Base-by-base conservation (phyloP, 2,888 invertebrate genomes). In the Seira musarum region DNA sequence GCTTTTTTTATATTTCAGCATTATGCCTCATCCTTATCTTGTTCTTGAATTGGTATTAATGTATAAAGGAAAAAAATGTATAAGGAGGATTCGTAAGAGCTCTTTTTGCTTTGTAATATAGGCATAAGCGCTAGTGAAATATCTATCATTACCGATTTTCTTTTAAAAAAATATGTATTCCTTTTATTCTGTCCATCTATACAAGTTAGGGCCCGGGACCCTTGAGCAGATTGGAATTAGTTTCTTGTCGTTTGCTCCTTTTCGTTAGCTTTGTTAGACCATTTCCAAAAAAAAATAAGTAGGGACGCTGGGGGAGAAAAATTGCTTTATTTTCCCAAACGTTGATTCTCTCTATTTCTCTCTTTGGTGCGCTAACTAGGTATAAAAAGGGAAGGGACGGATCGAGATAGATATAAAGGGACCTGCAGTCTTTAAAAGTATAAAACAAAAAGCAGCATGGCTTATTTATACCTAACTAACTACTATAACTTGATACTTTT, bases 181-280 rank as follows among this genome's bases (percentile, higher is more conserved):
- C n/a, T 65, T 35, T 19, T 8, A 8, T 40, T 40, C 13, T 40
- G 40, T 40, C 40, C 40, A 13, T 40, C 13, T 40, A 8, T 25
- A 35, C 17, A 10, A n/a, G n/a, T 6, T 6, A 17, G 40, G 19
- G 64, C 24, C 25, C 22, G 10, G 25, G 35, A 22, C 63, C 71
- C 71, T 72, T 72, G 63, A 72, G 72, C 72, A 72, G 72, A 72
- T 72, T 72, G 49, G 72, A 72, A 72, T 64, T 64, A 72, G 72
- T 64, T 72, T 72, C 72, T 24, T 6, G 13, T 40, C 71, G 19
- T 22, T 64, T 49, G 25, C 15, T 63, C 63, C 17, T 72, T 40
- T 40, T 64, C 60, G 60, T 60, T 40, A 8, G 40, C 40, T 40
- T 63, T 63, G 63, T 72, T 72, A 49, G 60, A 25, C 53, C 60